A percentile compares a stretch with the other conserved stretches of the same genome.
Evolutionary conservation across 2,888 invertebrate species (phyloP).

Genomic region (Lymantria dispar): DNA sequence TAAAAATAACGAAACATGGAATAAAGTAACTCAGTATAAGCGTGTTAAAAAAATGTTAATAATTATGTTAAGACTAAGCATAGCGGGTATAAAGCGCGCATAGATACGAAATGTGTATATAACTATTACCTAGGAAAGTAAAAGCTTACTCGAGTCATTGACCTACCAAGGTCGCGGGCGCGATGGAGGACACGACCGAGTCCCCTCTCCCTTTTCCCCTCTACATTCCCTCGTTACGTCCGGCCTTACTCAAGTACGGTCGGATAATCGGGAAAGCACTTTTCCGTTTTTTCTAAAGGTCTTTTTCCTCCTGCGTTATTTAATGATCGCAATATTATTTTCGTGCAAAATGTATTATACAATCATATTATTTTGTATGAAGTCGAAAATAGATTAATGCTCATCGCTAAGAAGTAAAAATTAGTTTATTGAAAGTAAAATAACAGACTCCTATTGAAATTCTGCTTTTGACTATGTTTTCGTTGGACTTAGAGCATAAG

Average conservation of each 20-base stretch:
- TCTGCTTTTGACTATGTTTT: too few relatives aligned
- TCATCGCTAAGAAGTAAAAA: too few relatives aligned
- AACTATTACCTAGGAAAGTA: constrained; percentile 34
- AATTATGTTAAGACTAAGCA: too few relatives aligned
- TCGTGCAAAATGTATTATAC: background rate
- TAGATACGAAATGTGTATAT: background rate
- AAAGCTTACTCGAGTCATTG: constrained; percentile 37
- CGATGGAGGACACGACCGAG: constrained; percentile 26
- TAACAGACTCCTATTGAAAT: too few relatives aligned
- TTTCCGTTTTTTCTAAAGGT: constrained; percentile 20
- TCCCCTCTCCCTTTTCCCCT: constrained; percentile 3
- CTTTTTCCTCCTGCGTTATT: constrained; percentile 3
- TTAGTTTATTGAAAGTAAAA: too few relatives aligned
- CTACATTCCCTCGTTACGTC: constrained; percentile 7
- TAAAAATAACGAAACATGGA: too few relatives aligned
- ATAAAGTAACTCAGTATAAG: too few relatives aligned
- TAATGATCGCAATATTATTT: constrained; percentile 3
- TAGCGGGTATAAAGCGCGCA: background rate
- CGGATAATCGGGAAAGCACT: constrained; percentile 34
- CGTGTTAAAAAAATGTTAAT: too few relatives aligned
- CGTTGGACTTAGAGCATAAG: too few relatives aligned
- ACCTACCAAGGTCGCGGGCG: constrained; percentile 42
- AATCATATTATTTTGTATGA: too few relatives aligned
- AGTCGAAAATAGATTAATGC: too few relatives aligned
- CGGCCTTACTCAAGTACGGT: constrained; percentile 26